Base-by-base conservation (phyloP, 2,113 vertebrate genomes). In the Festucalex cinctus region DNA sequence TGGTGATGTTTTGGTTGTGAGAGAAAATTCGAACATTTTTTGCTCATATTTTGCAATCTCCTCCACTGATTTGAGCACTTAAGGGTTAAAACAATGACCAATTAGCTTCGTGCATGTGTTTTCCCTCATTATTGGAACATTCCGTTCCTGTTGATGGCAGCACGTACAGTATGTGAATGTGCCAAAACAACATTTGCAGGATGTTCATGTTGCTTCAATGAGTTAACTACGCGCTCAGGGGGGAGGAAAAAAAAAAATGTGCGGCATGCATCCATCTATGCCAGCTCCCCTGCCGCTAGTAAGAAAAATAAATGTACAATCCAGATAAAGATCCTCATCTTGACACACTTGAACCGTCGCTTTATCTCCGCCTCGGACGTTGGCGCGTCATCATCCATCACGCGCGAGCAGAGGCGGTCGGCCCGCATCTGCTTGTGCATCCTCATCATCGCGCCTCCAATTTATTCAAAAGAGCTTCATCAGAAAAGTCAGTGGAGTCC, bases 391-490 rank as follows among this genome's bases (percentile, higher is more conserved):
- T 59, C 82, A 82, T 88, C 82, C 75, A 88, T 88, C 83, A 82
- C 9, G 43, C 0, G 61, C 79, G 79, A 76, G 72, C 83, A 63
- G 82, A 87, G 81, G 86, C 85, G 81, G 74, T 84, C 77, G 32
- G 81, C 77, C 32, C 32, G 1, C 20, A 62, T 62, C 35, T 37
- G 35, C 32, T 43, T 10, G 20, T n/a, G 35, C 35, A n/a, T 62
- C 60, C 39, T 39, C 60, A 41, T 62, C 37, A 62, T 37, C 17
- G 22, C 20, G 6, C 60, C 22, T 22, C 39, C 84, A 68, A 83
- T 86, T 87, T 86, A 87, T 86, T 89, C 84, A 88, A 84, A 88
- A 87, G 82, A 60, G 74, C 66, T 83, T 88, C 84, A 88, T 88
- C 85, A 84, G 78, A 77, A 76, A 83, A 89, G 84, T 82, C 76